phyloP scores from a whole-genome alignment of 2,888 invertebrate genomes.

The Oscheius sp. region DNA sequence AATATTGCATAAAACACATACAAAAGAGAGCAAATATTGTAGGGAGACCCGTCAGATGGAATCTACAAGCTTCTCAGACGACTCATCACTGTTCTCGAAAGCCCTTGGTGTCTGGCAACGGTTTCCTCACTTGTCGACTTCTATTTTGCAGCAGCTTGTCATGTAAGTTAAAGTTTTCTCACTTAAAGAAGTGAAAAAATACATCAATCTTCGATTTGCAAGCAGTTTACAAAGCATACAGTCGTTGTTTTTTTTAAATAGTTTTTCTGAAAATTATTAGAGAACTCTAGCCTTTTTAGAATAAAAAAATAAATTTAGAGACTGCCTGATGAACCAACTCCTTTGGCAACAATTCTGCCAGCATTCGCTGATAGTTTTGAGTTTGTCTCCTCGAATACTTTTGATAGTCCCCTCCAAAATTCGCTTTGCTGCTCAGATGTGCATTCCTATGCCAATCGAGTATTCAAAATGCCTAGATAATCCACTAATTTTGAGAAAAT shows the following conservation, averaged over 20 bases:
- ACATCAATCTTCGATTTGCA: background rate
- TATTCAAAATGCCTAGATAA: conserved; percentile 40
- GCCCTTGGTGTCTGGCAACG: conserved; percentile 36
- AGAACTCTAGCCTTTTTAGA: too few relatives aligned
- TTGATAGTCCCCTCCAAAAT: conserved; percentile 50
- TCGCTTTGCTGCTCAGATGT: conserved; percentile 51
- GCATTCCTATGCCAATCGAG: conserved; percentile 49
- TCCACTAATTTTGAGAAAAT: too few relatives aligned
- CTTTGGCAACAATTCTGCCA: conserved; percentile 39
- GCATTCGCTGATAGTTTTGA: conserved; percentile 48
- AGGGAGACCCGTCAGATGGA: conserved; percentile 13
- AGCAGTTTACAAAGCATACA: background rate
- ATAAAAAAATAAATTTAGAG: too few relatives aligned
- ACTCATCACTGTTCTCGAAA: conserved; percentile 37
- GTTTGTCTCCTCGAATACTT: conserved; percentile 39
- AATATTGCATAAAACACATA: too few relatives aligned
- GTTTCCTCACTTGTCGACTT: conserved; percentile 47
- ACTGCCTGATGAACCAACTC: background rate
- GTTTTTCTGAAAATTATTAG: too few relatives aligned
- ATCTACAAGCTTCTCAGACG: conserved; percentile 42
- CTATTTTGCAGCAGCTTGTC: conserved; percentile 46
- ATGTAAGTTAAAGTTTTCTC: conserved; percentile 30
- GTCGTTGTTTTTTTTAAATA: background rate
- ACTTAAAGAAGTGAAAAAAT: too few relatives aligned
- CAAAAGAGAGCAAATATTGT: background rate